Base-by-base conservation (phyloP, 1,140 invertebrate species). In the Drosophila bocqueti region DNA sequence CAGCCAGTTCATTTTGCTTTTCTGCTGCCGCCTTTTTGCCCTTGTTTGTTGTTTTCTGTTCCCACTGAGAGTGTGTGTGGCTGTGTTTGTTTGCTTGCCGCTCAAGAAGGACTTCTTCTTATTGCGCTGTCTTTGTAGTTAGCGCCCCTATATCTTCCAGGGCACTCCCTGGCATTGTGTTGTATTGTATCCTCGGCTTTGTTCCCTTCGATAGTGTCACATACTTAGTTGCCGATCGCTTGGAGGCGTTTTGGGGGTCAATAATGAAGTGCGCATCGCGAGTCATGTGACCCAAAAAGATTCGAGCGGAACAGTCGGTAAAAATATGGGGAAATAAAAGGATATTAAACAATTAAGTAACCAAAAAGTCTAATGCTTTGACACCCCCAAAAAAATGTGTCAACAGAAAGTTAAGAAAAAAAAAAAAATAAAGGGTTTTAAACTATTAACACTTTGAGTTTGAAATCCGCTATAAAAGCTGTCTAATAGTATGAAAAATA, bases 131-230 rank as follows among this genome's bases (percentile, higher is more conserved):
- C 65, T 79, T 79, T 78, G 43, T 76, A 75, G 78, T 58, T 54
- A 45, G 68, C 40, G 24, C 67, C 52, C 57, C 59, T 63, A 49
- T 64, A 60, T 60, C 66, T 64, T 54, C 54, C 63, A 61, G 40
- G 45, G 15, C 63, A 71, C 61, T 31, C 45, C 63, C 40, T 65
- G 61, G 42, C 15, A 42, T 34, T 57, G 42, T 40, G 15, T 40
- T 40, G 68, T 49, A 87, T 86, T 87, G 84, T 86, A 40, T 49
- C 21, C 55, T 16, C 36, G 49, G 34, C 74, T 81, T 84, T 78
- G 78, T 81, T 65, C 58, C 50, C 21, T 36, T 74, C 83, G 80
- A 86, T 81, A 89, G 84, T 87, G 84, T 79, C 77, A 78, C 81
- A 63, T 78, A 68, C 64, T 50, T 76, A 76, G 81, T 49, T 71